A percentile compares a stretch with the other conserved stretches of the same genome.
Conservation (phyloP, 2,888 invertebrate species). For the Ennomos erosarius region DNA sequence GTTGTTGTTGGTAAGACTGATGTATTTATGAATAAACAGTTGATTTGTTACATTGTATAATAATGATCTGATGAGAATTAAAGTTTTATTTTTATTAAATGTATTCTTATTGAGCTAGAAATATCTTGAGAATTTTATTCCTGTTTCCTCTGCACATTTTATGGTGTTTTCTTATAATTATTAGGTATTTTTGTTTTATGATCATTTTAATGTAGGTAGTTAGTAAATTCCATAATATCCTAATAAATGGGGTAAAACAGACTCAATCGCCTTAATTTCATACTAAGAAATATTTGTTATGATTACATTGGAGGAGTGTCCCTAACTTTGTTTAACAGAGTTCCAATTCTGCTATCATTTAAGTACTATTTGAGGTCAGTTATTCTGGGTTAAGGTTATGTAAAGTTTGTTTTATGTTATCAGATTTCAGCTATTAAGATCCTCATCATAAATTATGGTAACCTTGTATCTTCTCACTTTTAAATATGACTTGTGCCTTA, state of each 20-base stretch:
- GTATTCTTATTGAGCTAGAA: constrained; percentile 1
- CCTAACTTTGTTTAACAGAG: constrained; percentile 10
- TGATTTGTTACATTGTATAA: constrained; percentile 13
- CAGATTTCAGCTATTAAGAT: constrained; percentile 30
- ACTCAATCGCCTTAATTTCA: too few species aligned
- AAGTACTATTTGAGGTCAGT: constrained; percentile 40
- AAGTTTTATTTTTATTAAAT: background rate
- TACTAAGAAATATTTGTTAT: too few species aligned
- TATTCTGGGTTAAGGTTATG: constrained; percentile 48
- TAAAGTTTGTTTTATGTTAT: constrained; percentile 35
- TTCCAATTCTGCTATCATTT: constrained; percentile 27
- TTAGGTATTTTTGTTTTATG: too few species aligned
- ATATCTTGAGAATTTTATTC: constrained; percentile 5
- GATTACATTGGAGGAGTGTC: too few species aligned
- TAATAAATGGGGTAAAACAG: too few species aligned
- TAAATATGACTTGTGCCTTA: too few species aligned
- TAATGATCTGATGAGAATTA: constrained; percentile 17
- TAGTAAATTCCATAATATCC: too few species aligned
- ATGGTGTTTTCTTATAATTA: too few species aligned
- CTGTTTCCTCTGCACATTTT: too few species aligned
- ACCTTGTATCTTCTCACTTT: constrained; percentile 32
- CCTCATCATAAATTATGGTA: constrained; percentile 3
- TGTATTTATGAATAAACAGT: constrained; percentile 62
- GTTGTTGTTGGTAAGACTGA: constrained; percentile 66
- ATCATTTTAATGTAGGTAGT: too few species aligned